Base-by-base conservation (phyloP, 2,113 vertebrate species). In the Strix uralensis region DNA sequence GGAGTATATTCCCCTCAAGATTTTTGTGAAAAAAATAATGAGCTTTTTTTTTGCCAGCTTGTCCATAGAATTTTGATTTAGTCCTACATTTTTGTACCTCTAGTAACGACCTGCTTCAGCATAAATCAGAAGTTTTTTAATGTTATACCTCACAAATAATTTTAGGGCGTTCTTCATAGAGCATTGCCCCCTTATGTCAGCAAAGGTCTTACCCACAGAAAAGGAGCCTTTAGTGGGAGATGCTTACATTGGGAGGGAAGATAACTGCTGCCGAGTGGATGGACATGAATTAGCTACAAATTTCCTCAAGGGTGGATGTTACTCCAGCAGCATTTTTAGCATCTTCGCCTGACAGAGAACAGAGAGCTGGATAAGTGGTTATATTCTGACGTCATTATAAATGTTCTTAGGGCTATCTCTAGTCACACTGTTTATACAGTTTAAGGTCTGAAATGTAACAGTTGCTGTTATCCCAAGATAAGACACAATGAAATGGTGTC, bases 381-480 rank as follows among this genome's bases (percentile, higher is more conserved):
- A 19, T 47, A 29, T 30, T 80, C 92, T 94, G 95, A 92, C 11
- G 9, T 66, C 81, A 91, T 27, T 36, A 29, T 3, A 42, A 72
- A 81, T 55, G 72, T 49, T 81, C 38, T 81, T 40, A 85, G 78
- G 88, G 75, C 81, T 82, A 85, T 95, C 92, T 96, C 73, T 61
- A 79, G 72, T 84, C 96, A 92, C 86, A 38, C 65, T 95, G 86
- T 87, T 96, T 79, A 77, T 63, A 15, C 80, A 85, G 52, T 78
- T 90, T 81, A 86, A 71, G 79, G 91, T 90, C 71, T 91, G 86
- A 90, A 92, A 84, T 81, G 52, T 15, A 85, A 65, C 74, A 78
- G 66, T 65, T 84, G 49, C 86, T 93, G 78, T 79, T 92, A 91
- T 61, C 78, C 92, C 81, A 59, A 97, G 96, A 96, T 96, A 96